Conservation (phyloP, 2,888 invertebrate species). For the Philereme transversata region DNA sequence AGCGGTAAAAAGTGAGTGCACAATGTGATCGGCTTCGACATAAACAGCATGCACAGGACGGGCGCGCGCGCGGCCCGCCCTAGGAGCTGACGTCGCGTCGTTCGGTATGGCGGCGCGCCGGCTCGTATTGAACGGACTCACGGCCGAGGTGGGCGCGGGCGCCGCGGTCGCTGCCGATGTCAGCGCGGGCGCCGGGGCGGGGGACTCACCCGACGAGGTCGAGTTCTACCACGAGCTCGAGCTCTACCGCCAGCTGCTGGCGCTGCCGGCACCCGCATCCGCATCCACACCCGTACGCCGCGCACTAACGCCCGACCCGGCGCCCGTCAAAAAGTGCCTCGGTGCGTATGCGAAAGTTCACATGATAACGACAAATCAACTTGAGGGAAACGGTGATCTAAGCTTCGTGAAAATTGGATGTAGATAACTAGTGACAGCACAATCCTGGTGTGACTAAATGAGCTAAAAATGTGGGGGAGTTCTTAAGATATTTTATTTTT, state of each 20-base stretch:
- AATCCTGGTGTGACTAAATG: too few species aligned
- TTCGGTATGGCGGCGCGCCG: slow-evolving; percentile 53
- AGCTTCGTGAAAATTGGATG: too few species aligned
- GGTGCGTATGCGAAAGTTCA: slow-evolving; percentile 12
- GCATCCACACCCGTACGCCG: slow-evolving; percentile 27
- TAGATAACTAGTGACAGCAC: too few species aligned
- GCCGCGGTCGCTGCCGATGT: slow-evolving; percentile 22
- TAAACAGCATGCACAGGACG: too few species aligned
- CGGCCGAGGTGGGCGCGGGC: slow-evolving; percentile 66
- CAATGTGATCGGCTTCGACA: not conserved
- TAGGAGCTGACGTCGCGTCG: slow-evolving; percentile 1
- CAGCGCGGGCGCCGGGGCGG: slow-evolving; percentile 33
- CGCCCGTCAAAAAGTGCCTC: slow-evolving; percentile 27
- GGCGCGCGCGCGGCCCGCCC: too few species aligned
- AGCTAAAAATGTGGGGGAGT: too few species aligned
- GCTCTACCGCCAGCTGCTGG: slow-evolving; percentile 69
- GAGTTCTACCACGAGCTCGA: slow-evolving; percentile 75
- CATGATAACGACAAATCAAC: too few species aligned
- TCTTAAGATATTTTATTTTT: too few species aligned
- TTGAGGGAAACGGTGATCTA: too few species aligned
- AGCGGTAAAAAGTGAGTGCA: not conserved
- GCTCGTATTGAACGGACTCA: slow-evolving; percentile 75
- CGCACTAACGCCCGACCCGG: slow-evolving; percentile 45
- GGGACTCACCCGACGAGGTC: slow-evolving; percentile 44
- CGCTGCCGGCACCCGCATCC: slow-evolving; percentile 42